Evolutionary conservation across 2,797 vertebrate genomes (phyloP), one percentile per base, ranked within the genome.

Genomic region (Micromesistius poutassou): DNA sequence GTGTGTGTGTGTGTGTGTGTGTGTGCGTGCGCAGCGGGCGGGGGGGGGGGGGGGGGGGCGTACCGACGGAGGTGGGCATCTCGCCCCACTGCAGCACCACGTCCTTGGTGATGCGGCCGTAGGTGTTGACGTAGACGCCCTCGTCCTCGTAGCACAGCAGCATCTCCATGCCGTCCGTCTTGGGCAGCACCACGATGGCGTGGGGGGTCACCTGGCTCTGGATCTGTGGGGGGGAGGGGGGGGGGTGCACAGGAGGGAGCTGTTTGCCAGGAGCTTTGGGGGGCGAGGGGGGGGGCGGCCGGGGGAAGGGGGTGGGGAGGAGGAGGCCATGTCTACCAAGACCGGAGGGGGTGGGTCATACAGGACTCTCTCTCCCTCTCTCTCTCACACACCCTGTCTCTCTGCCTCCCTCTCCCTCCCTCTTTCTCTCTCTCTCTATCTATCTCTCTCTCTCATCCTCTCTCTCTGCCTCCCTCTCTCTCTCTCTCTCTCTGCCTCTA

Each of bases 61-160:
- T 96, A 99, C 98, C 97, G 93, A 99, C 98, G 16, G 97, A 99
- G 80, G 97, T 98, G 91, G 98, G 98, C 97, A 99, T 99, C 94
- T 99, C 98, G 93, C 98, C 98, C 98, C 98, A 99, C 93, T 99
- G 98, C 84, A 99, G 97, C 94, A 99, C 98, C 94, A 98, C 97
- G 84, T 99, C 98, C 93, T 98, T 98, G 87, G 97, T 98, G 93
- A 98, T 98, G 88, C 97, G 95, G 81, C 98, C 98, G 10, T 99
- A 99, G 85, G 98, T 99, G 94, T 98, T 99, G 76, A 99, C 98
- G 30, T 99, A 99, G 75, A 99, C 97, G 36, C 98, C 98, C 86
- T 99, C 98, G 79, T 99, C 98, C 94, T 99, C 98, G 88, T 99
- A 99, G 93, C 98, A 99, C 91, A 99, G 96, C 78, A 99, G 95